Percentiles rank a stretch among this genome's conserved stretches.
phyloP scores from a whole-genome alignment of 1,140 invertebrate genomes.

The Megalopta genalis region DNA sequence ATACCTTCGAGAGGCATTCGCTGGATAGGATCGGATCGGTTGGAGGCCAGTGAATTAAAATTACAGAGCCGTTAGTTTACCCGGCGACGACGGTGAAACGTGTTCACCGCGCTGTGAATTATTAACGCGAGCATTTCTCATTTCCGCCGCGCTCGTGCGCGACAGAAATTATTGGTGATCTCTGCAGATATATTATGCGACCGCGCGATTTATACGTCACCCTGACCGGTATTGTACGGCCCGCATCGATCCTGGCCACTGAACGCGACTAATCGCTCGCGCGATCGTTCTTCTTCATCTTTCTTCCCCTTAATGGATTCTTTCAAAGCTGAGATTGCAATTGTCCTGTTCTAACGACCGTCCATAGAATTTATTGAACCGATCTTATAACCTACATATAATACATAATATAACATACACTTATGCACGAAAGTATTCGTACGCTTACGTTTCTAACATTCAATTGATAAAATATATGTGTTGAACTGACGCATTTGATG shows the following conservation, averaged over 20 bases:
- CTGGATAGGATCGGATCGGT: not conserved
- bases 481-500: too few relatives aligned
- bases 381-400: too few relatives aligned
- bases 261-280: not conserved
- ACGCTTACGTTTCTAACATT: too few relatives aligned
- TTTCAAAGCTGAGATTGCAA: too few relatives aligned
- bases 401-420: too few relatives aligned
- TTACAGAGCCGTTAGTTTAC: constrained; percentile 35
- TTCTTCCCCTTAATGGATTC: too few relatives aligned
- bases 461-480: too few relatives aligned
- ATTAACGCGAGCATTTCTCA: constrained; percentile 50
- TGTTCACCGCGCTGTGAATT: constrained; percentile 41
- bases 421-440: too few relatives aligned
- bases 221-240: constrained; percentile 1
- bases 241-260: constrained; percentile 11
- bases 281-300: not conserved
- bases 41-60: constrained; percentile 28
- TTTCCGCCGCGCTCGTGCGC: constrained; percentile 35
- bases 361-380: too few relatives aligned
- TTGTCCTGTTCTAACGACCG: too few relatives aligned
- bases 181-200: constrained; percentile 44
- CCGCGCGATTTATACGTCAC: constrained; percentile 43
- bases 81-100: constrained; percentile 2
- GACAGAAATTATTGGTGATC: constrained; percentile 45
- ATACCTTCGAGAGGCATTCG: not conserved